Percentiles rank a stretch among this genome's conserved stretches.
Evolutionary conservation across 2,113 vertebrate genomes (phyloP).

Genomic region (Caranx ignobilis): DNA sequence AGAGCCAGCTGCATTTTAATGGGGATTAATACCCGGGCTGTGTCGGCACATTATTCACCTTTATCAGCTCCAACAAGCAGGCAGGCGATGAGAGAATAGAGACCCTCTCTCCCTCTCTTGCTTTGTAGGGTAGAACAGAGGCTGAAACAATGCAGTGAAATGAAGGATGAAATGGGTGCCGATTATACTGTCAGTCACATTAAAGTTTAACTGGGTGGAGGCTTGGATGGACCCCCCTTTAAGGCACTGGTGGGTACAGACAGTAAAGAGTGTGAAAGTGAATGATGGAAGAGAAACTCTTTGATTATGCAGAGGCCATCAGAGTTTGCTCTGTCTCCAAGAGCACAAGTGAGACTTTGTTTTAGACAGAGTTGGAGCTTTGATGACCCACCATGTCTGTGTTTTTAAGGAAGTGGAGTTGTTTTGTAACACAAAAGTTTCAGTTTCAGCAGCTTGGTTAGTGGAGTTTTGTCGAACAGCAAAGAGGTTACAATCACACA

Average conservation of each 20-base stretch:
- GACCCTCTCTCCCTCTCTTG: slow-evolving; percentile 61
- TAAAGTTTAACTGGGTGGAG: slow-evolving; percentile 67
- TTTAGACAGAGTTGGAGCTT: slow-evolving; percentile 50
- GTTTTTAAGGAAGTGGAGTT: slow-evolving; percentile 32
- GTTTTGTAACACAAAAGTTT: slow-evolving; percentile 9
- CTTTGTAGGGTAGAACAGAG: slow-evolving; percentile 73
- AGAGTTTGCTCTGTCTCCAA: slow-evolving; percentile 42
- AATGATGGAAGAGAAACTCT: slow-evolving; percentile 60
- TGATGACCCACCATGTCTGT: slow-evolving; percentile 59
- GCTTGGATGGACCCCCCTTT: slow-evolving; percentile 63
- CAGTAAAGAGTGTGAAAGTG: slow-evolving; percentile 44
- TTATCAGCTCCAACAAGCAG: slow-evolving; percentile 79
- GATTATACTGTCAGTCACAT: slow-evolving; percentile 74
- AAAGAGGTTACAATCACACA: neutral
- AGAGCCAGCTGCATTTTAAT: slow-evolving; percentile 81
- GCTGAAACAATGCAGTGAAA: slow-evolving; percentile 73
- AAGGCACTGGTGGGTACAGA: slow-evolving; percentile 50
- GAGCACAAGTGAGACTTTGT: slow-evolving; percentile 60
- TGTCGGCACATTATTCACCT: slow-evolving; percentile 78
- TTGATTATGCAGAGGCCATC: slow-evolving; percentile 68
- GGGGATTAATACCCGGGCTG: slow-evolving; percentile 74
- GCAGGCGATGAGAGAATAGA: slow-evolving; percentile 59
- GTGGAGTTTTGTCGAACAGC: neutral
- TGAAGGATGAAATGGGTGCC: slow-evolving; percentile 70
- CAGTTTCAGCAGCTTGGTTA: slow-evolving; percentile 7